Conservation (phyloP, 2,113 vertebrate species). For the Spea bombifrons region DNA sequence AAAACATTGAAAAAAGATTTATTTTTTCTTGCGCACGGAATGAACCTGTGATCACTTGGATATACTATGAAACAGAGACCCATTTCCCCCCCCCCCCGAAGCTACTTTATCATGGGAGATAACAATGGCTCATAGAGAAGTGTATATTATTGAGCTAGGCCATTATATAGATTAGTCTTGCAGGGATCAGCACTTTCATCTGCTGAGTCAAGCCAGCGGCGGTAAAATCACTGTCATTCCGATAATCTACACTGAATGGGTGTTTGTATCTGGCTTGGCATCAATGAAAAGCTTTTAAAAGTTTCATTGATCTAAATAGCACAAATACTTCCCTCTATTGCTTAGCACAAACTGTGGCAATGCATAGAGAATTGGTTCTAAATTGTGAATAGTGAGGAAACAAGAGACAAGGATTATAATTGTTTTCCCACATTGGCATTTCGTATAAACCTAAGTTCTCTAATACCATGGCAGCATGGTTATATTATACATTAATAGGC, state of each 20-base stretch:
- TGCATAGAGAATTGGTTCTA: not conserved
- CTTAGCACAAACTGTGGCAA: not conserved
- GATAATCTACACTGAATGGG: not conserved
- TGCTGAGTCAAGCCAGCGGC: not conserved
- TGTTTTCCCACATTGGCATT: no score
- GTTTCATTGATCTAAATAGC: constrained; percentile 15
- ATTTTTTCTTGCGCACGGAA: no score
- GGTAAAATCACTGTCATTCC: not conserved
- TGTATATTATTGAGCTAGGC: not conserved
- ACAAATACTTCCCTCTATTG: not conserved
- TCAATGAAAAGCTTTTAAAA: not conserved
- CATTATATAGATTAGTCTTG: not conserved
- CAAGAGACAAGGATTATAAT: no score
- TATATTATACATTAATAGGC: no score
- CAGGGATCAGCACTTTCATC: constrained; percentile 17
- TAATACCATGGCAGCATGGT: no score
- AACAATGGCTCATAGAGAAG: not conserved
- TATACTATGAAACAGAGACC: not conserved
- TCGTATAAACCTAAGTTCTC: no score
- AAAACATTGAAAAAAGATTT: no score
- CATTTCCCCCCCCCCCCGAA: not conserved
- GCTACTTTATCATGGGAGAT: not conserved
- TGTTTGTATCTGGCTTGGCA: constrained; percentile 13
- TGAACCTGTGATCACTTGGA: no score
- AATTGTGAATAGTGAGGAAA: no score